Evolutionary conservation across 2,797 vertebrate genomes (phyloP), one percentile per base, ranked within the genome.

Genomic region (Megalops cyprinoides): DNA sequence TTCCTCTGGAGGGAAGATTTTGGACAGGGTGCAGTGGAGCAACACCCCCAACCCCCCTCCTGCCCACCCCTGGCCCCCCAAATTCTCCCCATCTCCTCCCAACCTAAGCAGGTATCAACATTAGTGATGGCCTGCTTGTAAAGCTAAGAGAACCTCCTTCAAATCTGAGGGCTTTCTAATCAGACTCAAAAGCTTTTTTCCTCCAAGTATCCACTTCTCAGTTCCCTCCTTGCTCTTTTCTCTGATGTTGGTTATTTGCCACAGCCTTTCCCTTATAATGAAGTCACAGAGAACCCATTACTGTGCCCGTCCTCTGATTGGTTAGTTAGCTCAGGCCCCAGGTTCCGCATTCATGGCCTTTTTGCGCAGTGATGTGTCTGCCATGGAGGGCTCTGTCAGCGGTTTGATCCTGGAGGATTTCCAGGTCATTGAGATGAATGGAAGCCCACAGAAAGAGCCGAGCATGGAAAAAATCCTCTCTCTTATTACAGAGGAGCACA

Each of bases 91-190:
- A 88, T 91, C 90, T 91, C 89, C 82, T 15, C 88, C 87, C 86
- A 90, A 90, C 88, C 90, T 84, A 86, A 92, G 93, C 92, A 94
- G 94, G 94, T 95, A 94, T 94, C 93, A 93, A 92, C 92, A 94
- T 94, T 94, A 94, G 91, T 93, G 94, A 5, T 18, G 1, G 51
- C 15, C 51, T 55, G 51, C 51, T 20, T 15, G 3, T 55, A 55
- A n/a, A n/a, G n/a, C n/a, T n/a, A n/a, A n/a, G n/a, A n/a, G n/a
- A n/a, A n/a, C n/a, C 51, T 20, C 51, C 15, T 20, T 55, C 18
- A 14, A 14, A 18, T 15, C 51, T 93, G 92, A 94, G 90, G 91
- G 91, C 93, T 90, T 91, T 94, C 92, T 93, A 93, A 94, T 95
- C 94, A 95, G 94, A 95, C 92, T 89, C 88, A 88, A 89, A 88